phyloP scores from a whole-genome alignment of 2,113 vertebrate species.

The Actenoides hombroni region DNA sequence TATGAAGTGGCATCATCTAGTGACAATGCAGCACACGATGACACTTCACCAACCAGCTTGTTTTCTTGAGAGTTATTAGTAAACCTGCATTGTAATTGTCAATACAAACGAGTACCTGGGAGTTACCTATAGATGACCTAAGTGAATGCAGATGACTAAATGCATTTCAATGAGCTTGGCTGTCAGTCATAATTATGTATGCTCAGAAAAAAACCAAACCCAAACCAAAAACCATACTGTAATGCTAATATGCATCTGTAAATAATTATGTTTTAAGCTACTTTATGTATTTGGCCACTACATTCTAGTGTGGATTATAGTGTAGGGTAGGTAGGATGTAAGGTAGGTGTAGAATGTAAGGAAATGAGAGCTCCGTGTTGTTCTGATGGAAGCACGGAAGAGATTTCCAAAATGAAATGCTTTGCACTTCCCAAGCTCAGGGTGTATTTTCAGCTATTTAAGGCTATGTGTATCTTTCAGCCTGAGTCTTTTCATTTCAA shows the following conservation, averaged over 20 bases:
- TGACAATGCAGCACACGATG: neutral
- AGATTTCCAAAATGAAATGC: neutral
- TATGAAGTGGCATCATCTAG: neutral
- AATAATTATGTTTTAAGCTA: neutral
- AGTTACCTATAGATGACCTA: neutral
- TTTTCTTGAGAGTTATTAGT: neutral
- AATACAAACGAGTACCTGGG: slow-evolving; percentile 1
- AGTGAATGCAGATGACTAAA: neutral
- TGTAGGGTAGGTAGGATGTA: neutral
- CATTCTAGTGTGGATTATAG: neutral
- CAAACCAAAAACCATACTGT: neutral
- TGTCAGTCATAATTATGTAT: neutral
- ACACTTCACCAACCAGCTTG: neutral
- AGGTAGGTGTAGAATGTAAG: neutral
- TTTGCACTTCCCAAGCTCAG: neutral
- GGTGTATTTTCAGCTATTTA: neutral
- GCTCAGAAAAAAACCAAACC: neutral
- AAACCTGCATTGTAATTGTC: neutral
- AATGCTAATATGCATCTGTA: neutral
- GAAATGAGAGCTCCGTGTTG: neutral
- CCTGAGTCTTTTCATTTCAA: neutral
- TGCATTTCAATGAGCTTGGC: slow-evolving; percentile 19
- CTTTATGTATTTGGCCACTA: neutral
- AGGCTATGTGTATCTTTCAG: neutral
- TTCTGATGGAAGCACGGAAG: neutral